Percentiles rank a stretch among this genome's conserved stretches.
Evolutionary conservation across 2,797 vertebrate genomes (phyloP).

Genomic region (Salmo trutta): DNA sequence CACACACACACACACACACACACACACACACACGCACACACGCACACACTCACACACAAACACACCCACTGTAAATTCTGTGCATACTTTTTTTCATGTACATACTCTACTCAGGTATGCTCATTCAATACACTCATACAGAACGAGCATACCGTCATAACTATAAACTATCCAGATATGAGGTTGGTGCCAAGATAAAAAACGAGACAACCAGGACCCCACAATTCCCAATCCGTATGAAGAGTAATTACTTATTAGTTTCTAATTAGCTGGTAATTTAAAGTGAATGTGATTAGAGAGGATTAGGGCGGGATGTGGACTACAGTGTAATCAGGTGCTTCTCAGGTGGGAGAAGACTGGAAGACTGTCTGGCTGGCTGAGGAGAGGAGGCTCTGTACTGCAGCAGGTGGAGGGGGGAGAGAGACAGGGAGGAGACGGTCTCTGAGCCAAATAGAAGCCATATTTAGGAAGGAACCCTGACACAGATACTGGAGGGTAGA

Average conservation of each 20-base stretch:
- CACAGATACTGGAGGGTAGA: neutral
- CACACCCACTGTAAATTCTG: neutral
- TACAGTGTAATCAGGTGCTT: constrained; percentile 73
- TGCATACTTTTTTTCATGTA: neutral
- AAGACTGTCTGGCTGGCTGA: constrained; percentile 35
- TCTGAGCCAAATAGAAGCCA: neutral
- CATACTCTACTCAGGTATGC: neutral
- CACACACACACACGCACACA: constrained; percentile 6
- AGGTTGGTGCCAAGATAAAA: constrained; percentile 45
- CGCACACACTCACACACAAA: neutral
- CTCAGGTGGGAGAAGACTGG: constrained; percentile 75
- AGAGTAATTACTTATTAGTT: constrained; percentile 70
- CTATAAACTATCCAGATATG: neutral
- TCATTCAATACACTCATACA: neutral
- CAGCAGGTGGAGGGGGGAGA: constrained; percentile 14
- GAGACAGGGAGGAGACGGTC: neutral
- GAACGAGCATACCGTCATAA: neutral
- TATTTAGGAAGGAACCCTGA: neutral
- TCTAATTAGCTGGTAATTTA: constrained; percentile 73
- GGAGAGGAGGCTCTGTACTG: neutral
- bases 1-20: neutral
- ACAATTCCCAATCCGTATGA: constrained; percentile 49
- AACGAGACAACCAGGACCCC: constrained; percentile 56
- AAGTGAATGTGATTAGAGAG: constrained; percentile 59
- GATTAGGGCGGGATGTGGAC: constrained; percentile 64